These are phyloP conservation scores for Papilio demoleus DNA, from an alignment of 2,888 invertebrate species.

Conservation along the genomic window DNA sequence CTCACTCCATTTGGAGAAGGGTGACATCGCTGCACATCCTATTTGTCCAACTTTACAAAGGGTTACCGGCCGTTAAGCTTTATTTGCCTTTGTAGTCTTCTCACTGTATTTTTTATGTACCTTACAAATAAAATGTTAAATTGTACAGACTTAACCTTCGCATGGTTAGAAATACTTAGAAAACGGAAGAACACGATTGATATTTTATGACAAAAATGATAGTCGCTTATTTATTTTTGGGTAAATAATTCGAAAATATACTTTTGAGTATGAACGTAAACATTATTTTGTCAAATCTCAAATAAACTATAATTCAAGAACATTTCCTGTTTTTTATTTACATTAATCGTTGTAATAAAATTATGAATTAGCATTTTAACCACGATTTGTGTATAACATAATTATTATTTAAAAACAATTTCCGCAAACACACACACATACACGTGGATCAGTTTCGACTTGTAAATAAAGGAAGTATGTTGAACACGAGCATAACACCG, in stretches of 20 bases:
- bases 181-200: background rate
- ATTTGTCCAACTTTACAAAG: conserved; percentile 64
- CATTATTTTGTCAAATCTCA: conserved; percentile 41
- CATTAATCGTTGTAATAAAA: conserved; percentile 10
- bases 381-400: background rate
- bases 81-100: conserved; percentile 50
- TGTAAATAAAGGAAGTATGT: background rate
- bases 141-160: background rate
- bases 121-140: conserved; percentile 1
- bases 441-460: background rate
- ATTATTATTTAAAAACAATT: conserved; percentile 2
- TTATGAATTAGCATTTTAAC: background rate
- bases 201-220: background rate
- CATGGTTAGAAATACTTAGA: background rate
- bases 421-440: background rate
- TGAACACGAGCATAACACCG: too few species aligned
- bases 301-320: conserved; percentile 15
- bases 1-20: conserved; percentile 73
- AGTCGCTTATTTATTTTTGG: background rate
- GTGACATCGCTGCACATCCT: conserved; percentile 76
- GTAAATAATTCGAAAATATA: background rate
- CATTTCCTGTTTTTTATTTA: conserved; percentile 19
- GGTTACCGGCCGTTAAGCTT: conserved; percentile 65
- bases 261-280: conserved; percentile 38
- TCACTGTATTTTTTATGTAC: conserved; percentile 4